phyloP scores from a whole-genome alignment of 2,113 vertebrate genomes.

The Sceloporus tristichus region DNA sequence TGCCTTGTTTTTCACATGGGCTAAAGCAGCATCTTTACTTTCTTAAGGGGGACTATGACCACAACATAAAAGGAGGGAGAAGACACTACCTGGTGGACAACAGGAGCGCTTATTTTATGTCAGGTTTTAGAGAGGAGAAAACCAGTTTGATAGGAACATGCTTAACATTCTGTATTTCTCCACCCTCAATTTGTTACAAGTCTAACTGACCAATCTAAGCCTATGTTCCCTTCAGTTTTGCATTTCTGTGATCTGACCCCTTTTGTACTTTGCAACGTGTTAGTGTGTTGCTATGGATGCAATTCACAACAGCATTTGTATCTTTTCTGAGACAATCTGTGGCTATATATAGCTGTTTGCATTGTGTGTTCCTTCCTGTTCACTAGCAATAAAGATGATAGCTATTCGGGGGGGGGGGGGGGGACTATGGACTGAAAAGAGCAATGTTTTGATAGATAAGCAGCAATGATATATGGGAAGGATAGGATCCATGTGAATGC shows the following conservation, averaged over 20 bases:
- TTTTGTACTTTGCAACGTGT: conserved; percentile 15
- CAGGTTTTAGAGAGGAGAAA: background rate
- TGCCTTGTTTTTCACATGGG: background rate
- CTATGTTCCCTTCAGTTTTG: background rate
- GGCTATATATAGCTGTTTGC: fast-evolving
- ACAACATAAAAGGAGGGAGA: background rate
- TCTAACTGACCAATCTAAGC: background rate
- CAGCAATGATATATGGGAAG: background rate
- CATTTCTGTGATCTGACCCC: background rate
- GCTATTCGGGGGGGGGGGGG: background rate
- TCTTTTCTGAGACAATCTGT: conserved; percentile 34
- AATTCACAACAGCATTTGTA: conserved; percentile 43
- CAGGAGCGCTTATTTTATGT: background rate
- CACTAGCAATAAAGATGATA: conserved; percentile 5
- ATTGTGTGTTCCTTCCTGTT: conserved; percentile 2
- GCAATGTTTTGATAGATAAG: background rate
- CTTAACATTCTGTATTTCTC: background rate
- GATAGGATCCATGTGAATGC: background rate
- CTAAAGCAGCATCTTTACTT: background rate
- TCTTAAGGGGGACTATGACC: fast-evolving
- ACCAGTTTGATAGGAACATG: background rate
- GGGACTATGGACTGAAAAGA: background rate
- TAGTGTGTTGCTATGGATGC: conserved; percentile 48
- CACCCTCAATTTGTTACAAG: background rate
- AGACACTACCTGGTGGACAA: background rate